Evolutionary conservation across 2,113 vertebrate species (phyloP).

Genomic region (Pseudorectes ferrugineus): DNA sequence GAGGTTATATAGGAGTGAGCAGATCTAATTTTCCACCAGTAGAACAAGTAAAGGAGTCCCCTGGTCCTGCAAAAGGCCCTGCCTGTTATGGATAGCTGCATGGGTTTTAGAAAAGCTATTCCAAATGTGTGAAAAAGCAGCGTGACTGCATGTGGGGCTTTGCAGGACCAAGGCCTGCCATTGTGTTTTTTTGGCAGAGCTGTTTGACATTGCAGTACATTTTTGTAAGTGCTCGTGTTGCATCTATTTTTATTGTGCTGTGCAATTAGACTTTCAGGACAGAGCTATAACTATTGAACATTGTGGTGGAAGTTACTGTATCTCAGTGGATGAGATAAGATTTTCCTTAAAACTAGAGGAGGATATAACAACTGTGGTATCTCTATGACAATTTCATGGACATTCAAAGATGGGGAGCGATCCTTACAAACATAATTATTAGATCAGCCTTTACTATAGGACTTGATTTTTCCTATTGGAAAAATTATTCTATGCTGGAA

Average conservation of each 20-base stretch:
- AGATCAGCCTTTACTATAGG: not conserved
- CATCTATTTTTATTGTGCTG: conserved; percentile 19
- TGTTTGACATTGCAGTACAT: not conserved
- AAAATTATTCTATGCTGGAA: not conserved
- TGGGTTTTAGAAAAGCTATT: not conserved
- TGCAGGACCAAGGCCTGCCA: conserved; percentile 27
- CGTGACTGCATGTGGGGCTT: not conserved
- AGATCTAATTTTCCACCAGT: not conserved
- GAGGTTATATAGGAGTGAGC: not conserved
- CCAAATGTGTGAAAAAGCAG: conserved; percentile 17
- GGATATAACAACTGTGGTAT: not conserved
- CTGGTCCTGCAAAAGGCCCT: not conserved
- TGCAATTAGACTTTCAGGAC: conserved; percentile 28
- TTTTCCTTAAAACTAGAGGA: not conserved
- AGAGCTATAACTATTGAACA: not conserved
- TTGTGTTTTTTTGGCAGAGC: not conserved
- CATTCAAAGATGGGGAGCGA: not conserved
- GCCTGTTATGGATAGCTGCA: not conserved
- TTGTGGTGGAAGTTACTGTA: not conserved
- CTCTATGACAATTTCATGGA: not conserved
- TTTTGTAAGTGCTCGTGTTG: not conserved
- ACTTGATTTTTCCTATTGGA: not conserved
- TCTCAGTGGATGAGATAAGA: not conserved
- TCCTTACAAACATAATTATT: not conserved
- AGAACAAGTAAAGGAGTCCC: not conserved